phyloP scores from a whole-genome alignment of 1,140 invertebrate species.

The Globodera rostochiensis region DNA sequence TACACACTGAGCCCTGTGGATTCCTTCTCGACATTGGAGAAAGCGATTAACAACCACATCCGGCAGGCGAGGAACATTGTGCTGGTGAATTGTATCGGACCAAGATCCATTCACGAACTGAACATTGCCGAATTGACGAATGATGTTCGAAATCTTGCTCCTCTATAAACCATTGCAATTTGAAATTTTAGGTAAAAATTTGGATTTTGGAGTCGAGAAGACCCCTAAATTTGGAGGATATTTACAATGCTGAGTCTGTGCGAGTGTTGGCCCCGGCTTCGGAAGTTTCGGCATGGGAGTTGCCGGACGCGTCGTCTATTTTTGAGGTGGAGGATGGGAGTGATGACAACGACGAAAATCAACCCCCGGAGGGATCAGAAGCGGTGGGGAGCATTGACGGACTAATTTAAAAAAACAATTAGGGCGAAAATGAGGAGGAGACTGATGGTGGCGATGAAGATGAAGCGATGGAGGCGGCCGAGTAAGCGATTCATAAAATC shows the following conservation, averaged over 20 bases:
- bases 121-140: slow-evolving; percentile 10
- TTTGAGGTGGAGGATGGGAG: slow-evolving; percentile 30
- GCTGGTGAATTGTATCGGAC: slow-evolving; percentile 31
- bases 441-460: slow-evolving; percentile 5
- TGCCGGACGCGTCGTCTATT: slow-evolving; percentile 29
- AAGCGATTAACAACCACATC: slow-evolving; percentile 14
- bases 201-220: slow-evolving; percentile 32
- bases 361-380: neutral
- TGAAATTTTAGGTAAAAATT: slow-evolving; percentile 25
- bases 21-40: slow-evolving; percentile 29
- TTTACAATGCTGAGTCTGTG: slow-evolving; percentile 27
- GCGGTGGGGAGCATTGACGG: neutral
- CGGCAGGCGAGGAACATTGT: slow-evolving; percentile 31
- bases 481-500: neutral
- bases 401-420: neutral
- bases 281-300: slow-evolving; percentile 23
- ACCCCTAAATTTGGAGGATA: slow-evolving; percentile 35
- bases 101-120: slow-evolving; percentile 23
- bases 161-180: neutral
- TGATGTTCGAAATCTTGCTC: slow-evolving; percentile 12
- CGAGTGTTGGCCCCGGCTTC: slow-evolving; percentile 13
- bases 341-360: slow-evolving; percentile 8
- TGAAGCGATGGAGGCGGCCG: slow-evolving; percentile 1
- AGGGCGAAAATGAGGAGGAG: slow-evolving; percentile 22
- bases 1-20: slow-evolving; percentile 34